A percentile compares a stretch with the other conserved stretches of the same genome.
These are phyloP conservation scores for Seriola dumerili DNA, from an alignment of 2,113 vertebrate genomes.

Conservation along the genomic window DNA sequence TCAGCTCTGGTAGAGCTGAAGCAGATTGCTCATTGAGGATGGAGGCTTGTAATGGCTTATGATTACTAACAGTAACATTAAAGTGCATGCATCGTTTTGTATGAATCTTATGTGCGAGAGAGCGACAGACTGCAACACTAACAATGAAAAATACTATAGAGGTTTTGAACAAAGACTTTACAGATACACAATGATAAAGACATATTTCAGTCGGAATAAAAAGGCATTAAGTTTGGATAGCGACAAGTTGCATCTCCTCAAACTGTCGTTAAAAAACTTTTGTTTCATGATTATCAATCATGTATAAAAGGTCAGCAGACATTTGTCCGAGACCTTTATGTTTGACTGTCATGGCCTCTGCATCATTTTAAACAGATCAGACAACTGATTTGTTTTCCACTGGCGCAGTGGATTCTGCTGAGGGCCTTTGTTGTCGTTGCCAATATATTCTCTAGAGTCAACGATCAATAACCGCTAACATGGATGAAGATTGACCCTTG, in stretches of 20 bases:
- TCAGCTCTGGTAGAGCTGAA: too few relatives aligned
- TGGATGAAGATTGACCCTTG: conserved; percentile 39
- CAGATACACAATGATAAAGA: too few relatives aligned
- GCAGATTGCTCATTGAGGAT: too few relatives aligned
- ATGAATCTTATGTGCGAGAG: too few relatives aligned
- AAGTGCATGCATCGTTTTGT: too few relatives aligned
- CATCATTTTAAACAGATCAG: conserved; percentile 50
- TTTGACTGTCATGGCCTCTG: conserved; percentile 23
- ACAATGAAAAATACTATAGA: too few relatives aligned
- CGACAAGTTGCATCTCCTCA: neutral
- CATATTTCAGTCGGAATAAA: neutral
- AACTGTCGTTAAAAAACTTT: neutral
- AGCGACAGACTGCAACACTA: too few relatives aligned
- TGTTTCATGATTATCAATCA: neutral
- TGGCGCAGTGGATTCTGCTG: conserved; percentile 11
- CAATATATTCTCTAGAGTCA: conserved; percentile 37
- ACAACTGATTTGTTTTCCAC: conserved; percentile 48
- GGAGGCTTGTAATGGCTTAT: too few relatives aligned
- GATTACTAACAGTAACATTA: too few relatives aligned
- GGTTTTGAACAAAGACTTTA: too few relatives aligned
- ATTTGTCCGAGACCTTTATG: conserved; percentile 41
- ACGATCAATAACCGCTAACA: conserved; percentile 63
- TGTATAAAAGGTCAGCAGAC: conserved; percentile 50
- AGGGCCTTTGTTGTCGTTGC: conserved; percentile 40
- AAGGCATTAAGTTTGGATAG: neutral